Evolutionary conservation across 1,140 invertebrate species (phyloP).

Genomic region (Drosophila tsacasi): DNA sequence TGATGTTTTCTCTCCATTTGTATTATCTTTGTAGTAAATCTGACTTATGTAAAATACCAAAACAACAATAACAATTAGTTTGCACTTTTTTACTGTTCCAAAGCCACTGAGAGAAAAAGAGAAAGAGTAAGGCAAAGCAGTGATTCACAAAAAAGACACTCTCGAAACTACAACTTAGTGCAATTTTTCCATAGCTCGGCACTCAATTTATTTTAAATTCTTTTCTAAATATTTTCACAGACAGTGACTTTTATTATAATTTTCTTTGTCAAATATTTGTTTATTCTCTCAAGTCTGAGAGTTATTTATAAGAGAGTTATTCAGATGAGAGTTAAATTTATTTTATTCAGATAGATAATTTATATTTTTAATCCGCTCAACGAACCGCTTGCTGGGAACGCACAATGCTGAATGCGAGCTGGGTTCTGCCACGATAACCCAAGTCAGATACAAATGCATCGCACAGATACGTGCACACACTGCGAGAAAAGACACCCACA

Average conservation of each 20-base stretch:
- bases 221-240: neutral
- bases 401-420: slow-evolving; percentile 59
- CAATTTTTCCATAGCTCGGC: neutral
- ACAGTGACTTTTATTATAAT: neutral
- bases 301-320: slow-evolving; percentile 18
- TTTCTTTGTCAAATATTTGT: neutral
- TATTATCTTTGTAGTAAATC: slow-evolving; percentile 22
- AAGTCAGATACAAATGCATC: slow-evolving; percentile 44
- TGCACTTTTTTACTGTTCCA: slow-evolving; percentile 44
- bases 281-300: neutral
- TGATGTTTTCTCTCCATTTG: neutral
- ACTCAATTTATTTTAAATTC: neutral
- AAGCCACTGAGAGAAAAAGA: slow-evolving; percentile 16
- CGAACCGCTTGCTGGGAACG: slow-evolving; percentile 58
- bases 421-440: slow-evolving; percentile 29
- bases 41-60: slow-evolving; percentile 60
- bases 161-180: neutral
- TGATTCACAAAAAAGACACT: slow-evolving; percentile 6
- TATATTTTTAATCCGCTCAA: slow-evolving; percentile 28
- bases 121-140: neutral
- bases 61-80: slow-evolving; percentile 41
- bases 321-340: neutral
- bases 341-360: slow-evolving; percentile 4
- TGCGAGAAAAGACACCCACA: slow-evolving; percentile 21
- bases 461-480: slow-evolving; percentile 15